phyloP scores from a whole-genome alignment of 2,797 vertebrate genomes.

The Falco novaeseelandiae region DNA sequence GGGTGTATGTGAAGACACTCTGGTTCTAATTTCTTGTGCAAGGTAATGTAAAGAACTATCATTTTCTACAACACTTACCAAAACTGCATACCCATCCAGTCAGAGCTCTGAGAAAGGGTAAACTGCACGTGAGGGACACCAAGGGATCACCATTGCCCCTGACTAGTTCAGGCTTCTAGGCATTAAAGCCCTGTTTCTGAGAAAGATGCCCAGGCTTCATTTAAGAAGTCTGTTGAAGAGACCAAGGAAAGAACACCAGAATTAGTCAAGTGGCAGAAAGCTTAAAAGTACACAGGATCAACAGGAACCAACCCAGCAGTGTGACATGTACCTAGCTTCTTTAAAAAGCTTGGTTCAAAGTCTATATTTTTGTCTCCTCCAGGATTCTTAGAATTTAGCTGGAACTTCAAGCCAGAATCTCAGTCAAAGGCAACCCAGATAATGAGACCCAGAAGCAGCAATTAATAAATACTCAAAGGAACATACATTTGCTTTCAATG shows the following conservation, averaged over 20 bases:
- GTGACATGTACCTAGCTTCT: not conserved
- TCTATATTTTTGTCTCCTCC: not conserved
- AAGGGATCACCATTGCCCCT: not conserved
- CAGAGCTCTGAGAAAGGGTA: not conserved
- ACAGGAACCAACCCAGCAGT: not conserved
- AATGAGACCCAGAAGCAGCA: not conserved
- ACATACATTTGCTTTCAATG: not conserved
- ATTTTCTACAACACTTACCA: not conserved
- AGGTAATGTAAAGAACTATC: not conserved
- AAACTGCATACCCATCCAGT: not conserved
- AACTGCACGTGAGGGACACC: not conserved
- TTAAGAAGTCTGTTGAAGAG: not conserved
- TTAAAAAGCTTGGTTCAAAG: not conserved
- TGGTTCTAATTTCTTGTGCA: not conserved
- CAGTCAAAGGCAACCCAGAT: not conserved
- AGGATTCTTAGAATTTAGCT: not conserved
- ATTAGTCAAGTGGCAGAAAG: not conserved
- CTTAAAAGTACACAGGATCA: not conserved
- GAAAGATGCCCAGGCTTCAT: not conserved
- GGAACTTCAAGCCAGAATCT: not conserved
- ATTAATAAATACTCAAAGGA: not conserved
- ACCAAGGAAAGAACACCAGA: not conserved
- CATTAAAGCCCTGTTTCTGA: not conserved
- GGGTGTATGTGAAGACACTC: not conserved
- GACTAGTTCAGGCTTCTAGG: not conserved